A percentile compares a stretch with the other conserved stretches of the same genome.
Conservation (phyloP, 2,888 invertebrate species). For the Hydropsyche betteni region DNA sequence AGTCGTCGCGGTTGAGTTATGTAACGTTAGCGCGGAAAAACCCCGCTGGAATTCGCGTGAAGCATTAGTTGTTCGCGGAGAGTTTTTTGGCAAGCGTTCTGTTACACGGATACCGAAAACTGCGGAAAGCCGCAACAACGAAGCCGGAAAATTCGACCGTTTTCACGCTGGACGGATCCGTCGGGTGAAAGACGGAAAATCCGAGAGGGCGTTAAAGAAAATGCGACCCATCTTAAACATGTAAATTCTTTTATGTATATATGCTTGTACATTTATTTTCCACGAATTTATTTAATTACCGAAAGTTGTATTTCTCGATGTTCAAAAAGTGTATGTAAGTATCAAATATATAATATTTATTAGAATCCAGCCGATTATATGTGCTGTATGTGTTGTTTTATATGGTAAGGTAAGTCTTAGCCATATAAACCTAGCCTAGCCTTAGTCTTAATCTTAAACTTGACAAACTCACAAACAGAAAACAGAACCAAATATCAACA, state of each 20-base stretch:
- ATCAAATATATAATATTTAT: too few species aligned
- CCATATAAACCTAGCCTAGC: too few species aligned
- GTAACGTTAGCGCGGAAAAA: too few species aligned
- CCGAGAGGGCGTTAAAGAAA: not conserved
- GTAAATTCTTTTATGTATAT: not conserved
- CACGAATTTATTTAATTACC: not conserved
- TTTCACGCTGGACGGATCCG: conserved; percentile 12
- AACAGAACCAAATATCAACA: too few species aligned
- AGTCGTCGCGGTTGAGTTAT: conserved; percentile 16
- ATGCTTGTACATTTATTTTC: not conserved
- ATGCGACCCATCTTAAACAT: not conserved
- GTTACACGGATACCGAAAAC: not conserved
- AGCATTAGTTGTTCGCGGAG: not conserved
- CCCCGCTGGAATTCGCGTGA: not conserved
- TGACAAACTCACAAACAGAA: too few species aligned
- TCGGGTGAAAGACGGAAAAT: conserved; percentile 7
- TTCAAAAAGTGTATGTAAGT: not conserved
- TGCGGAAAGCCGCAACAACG: conserved; percentile 13
- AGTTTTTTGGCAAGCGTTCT: not conserved
- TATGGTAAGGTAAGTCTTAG: too few species aligned
- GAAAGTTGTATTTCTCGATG: not conserved
- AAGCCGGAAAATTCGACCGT: conserved; percentile 9
- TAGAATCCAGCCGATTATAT: too few species aligned
- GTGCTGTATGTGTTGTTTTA: too few species aligned
- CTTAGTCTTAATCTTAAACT: too few species aligned